Conservation (phyloP, 2,888 invertebrate genomes). For the Metopia argyrocephala region DNA sequence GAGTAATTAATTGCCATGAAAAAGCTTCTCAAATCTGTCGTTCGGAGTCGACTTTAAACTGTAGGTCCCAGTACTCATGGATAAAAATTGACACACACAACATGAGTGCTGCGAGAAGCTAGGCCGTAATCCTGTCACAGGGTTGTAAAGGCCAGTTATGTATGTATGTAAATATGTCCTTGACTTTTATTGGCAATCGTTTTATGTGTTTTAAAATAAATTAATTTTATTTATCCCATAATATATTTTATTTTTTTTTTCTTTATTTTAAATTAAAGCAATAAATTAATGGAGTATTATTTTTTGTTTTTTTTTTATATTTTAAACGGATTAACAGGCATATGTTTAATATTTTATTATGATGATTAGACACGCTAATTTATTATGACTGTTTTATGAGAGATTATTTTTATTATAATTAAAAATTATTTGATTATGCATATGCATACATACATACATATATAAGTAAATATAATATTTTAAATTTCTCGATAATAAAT, state of each 20-base stretch:
- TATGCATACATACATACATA: neutral
- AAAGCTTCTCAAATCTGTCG: too few relatives aligned
- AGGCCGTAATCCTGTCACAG: too few relatives aligned
- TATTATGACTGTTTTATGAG: too few relatives aligned
- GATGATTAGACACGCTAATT: constrained; percentile 27
- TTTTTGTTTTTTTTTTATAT: too few relatives aligned
- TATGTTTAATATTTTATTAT: constrained; percentile 24
- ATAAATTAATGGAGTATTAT: constrained; percentile 15
- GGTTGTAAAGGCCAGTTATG: too few relatives aligned
- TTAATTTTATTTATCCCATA: constrained; percentile 20
- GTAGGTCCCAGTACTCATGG: too few relatives aligned
- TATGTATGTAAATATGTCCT: constrained; percentile 3
- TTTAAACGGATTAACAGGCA: constrained; percentile 8
- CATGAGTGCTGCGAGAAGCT: too few relatives aligned
- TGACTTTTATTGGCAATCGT: neutral
- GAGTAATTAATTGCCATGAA: too few relatives aligned
- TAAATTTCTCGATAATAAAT: neutral
- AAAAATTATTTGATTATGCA: neutral
- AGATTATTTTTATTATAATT: too few relatives aligned
- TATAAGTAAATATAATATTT: neutral
- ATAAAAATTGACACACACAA: too few relatives aligned
- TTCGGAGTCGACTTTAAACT: too few relatives aligned
- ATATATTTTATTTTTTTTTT: neutral
- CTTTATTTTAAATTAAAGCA: neutral
- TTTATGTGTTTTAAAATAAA: constrained; percentile 11